Base-by-base conservation (phyloP, 2,888 invertebrate species). In the Dryococelus australis region DNA sequence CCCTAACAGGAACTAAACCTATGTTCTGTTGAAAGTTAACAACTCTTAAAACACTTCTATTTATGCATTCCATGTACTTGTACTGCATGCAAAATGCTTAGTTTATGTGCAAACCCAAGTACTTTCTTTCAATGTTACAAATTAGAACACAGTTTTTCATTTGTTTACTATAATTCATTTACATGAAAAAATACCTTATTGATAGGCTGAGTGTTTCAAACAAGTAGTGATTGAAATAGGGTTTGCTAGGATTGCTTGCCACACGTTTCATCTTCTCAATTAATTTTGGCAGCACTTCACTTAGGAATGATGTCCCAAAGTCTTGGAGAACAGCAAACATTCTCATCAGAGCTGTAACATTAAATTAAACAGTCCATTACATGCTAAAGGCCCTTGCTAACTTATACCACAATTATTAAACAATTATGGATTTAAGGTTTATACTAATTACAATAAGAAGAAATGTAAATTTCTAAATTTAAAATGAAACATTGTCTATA, bases 141-240 rank as follows among this genome's bases (percentile, higher is more conserved):
- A 35, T 35, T 35, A 35, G 4, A 35, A 35, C 35, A 35, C 35
- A 35, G 35, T 35, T 35, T 35, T 35, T 35, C 1, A 35, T 35
- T 35, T 35, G 35, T 35, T 35, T 3, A 35, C 35, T 35, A 4
- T 1, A 35, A 35, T 4, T 35, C 47, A 6, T 47, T 16, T 65
- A 65, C 65, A 65, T 2, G n/a, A 65, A n/a, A 16, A 8, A 20
- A 65, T 65, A 97, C 96, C 95, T 96, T n/a, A 98, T 96, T 6
- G 96, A 95, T 84, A 99, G 93, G 43, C 98, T 97, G 80, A 99
- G 93, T 0, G 98, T 97, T 93, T 99, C 99, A 92, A 99, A 99
- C 78, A 99, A 94, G 93, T 97, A 99, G 92, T 99, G 99, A 93
- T 99, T 99, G 93, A 99, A 99, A 92, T 99, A 97, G 0, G 99